Evolutionary conservation across 2,888 invertebrate species (phyloP).

Genomic region (Chouioia cunea): DNA sequence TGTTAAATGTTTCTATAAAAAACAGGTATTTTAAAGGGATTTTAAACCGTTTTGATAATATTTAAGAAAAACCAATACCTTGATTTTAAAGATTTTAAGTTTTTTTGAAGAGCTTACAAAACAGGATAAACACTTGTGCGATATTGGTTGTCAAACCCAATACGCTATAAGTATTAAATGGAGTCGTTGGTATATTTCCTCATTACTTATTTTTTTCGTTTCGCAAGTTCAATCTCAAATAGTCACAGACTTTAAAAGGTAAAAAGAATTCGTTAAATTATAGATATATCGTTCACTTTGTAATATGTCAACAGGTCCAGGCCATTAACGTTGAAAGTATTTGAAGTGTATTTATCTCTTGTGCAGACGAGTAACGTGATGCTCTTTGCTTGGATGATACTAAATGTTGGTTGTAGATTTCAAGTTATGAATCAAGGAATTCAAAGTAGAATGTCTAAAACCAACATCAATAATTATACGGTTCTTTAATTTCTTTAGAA

Average conservation of each 20-base stretch:
- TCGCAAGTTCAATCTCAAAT: neutral
- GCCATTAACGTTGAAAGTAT: neutral
- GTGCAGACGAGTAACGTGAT: conserved; percentile 11
- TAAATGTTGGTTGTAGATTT: conserved; percentile 25
- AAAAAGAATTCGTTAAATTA: neutral
- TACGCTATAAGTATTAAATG: neutral
- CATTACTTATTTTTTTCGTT: neutral
- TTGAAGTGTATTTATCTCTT: conserved; percentile 10
- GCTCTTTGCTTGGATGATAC: conserved; percentile 15
- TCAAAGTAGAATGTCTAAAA: neutral
- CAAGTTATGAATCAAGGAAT: conserved; percentile 14
- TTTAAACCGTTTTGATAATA: neutral
- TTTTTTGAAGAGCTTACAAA: neutral
- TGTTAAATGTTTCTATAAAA: conserved; percentile 15
- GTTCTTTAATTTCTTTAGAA: neutral
- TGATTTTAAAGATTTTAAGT: conserved; percentile 10
- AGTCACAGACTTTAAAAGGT: neutral
- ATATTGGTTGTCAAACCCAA: conserved; percentile 16
- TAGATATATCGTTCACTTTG: neutral
- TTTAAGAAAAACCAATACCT: neutral
- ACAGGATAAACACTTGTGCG: conserved; percentile 20
- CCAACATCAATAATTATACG: neutral
- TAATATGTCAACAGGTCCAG: too few relatives aligned
- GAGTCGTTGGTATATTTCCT: conserved; percentile 1
- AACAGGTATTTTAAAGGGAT: neutral